Evolutionary conservation across 2,797 vertebrate species (phyloP), one percentile per base, ranked within the genome.

Genomic region (Halcyon smyrnensis): DNA sequence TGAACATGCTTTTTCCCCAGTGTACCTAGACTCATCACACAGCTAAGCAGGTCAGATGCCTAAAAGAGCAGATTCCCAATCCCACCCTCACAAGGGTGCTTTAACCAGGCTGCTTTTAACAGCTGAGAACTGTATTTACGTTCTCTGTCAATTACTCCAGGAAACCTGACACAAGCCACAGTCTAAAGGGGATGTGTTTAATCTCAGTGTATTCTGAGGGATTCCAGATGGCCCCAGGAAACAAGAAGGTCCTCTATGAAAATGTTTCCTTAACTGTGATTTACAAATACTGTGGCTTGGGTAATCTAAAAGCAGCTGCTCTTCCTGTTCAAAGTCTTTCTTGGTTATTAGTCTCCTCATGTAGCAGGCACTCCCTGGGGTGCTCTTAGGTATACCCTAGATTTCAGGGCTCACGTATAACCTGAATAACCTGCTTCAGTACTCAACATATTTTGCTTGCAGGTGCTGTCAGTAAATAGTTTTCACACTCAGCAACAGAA

Each of bases 161-260:
- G 73, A 94, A 92, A 91, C 32, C 48, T 87, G 67, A 95, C 74
- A 82, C 46, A 89, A 39, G 2, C 37, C 60, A 45, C 30, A 13
- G 11, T 87, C 68, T 83, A 56, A 85, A 91, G 64, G 25, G 36
- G 53, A 74, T 63, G 15, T 83, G 45, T 85, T 91, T 91, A 75
- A 91, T 94, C 94, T 95, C 89, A 71, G 62, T 24, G 53, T 62
- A 73, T 81, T 93, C 73, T 91, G 79, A 93, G 34, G 45, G 28
- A 94, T 86, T 96, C 89, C 89, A 95, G 84, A 95, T 91, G 91
- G 79, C 73, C 65, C 64, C 56, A 67, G 91, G 57, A 96, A 95
- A 71, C 24, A 77, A 75, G 16, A 30, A 91, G 28, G 48, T 88
- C 54, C 18, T 85, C 73, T 62, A 24, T 23, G 53, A 75, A 80